Percentiles rank a stretch among this genome's conserved stretches.
Conservation (phyloP, 2,888 invertebrate species). For the Ichneumoninae sp. region DNA sequence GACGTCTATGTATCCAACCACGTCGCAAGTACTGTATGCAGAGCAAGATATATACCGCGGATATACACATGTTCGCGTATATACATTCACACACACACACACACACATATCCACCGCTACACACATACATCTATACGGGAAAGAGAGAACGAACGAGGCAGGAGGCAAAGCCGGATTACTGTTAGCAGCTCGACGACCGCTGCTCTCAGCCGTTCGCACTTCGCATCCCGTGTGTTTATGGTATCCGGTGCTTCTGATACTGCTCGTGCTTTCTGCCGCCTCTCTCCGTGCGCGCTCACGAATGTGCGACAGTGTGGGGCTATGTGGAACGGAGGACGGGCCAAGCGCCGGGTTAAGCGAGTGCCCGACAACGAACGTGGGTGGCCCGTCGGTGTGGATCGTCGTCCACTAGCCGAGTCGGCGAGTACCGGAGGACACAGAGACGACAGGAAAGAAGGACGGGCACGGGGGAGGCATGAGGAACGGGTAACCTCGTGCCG, state of each 20-base stretch:
- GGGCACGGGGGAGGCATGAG: constrained; percentile 3
- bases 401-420: constrained; percentile 19
- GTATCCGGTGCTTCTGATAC: constrained; percentile 57
- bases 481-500: constrained; percentile 58
- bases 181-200: constrained; percentile 70
- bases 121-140: constrained; percentile 5
- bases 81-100: constrained; percentile 1
- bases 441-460: constrained; percentile 4
- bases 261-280: constrained; percentile 22
- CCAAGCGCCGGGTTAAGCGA: constrained; percentile 39
- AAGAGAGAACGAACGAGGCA: constrained; percentile 53
- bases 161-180: constrained; percentile 72
- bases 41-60: constrained; percentile 6
- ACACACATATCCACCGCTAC: background rate
- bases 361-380: constrained; percentile 41
- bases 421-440: constrained; percentile 16
- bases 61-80: background rate
- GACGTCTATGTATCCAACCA: background rate
- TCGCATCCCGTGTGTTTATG: constrained; percentile 69
- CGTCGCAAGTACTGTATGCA: background rate
- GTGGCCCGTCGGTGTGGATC: constrained; percentile 67
- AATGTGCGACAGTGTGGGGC: constrained; percentile 9
- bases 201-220: constrained; percentile 71
- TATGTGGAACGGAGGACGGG: constrained; percentile 16
- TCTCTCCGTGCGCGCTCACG: background rate